Evolutionary conservation across 1,140 invertebrate species (phyloP).

Genomic region (Steinernema khuongi): DNA sequence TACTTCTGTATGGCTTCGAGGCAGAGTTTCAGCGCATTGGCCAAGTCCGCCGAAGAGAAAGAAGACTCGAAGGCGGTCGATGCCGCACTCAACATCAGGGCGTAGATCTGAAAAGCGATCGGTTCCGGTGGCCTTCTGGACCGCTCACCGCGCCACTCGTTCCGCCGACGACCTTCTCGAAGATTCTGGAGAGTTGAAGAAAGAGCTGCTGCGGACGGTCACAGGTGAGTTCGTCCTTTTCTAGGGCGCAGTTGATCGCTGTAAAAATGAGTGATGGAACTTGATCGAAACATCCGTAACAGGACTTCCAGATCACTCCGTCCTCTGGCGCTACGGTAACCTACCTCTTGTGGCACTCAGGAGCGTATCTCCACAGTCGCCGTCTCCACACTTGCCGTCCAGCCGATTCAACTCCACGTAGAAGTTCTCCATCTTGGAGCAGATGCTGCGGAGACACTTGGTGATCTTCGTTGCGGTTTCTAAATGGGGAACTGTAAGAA

Average conservation of each 20-base stretch:
- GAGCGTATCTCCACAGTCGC: conserved; percentile 74
- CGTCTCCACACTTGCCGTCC: conserved; percentile 73
- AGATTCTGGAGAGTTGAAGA: conserved; percentile 50
- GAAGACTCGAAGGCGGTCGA: conserved; percentile 25
- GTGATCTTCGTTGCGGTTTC: conserved; percentile 1
- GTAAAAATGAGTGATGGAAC: no score
- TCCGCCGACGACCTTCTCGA: conserved; percentile 59
- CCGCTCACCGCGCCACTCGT: conserved; percentile 59
- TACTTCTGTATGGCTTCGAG: conserved; percentile 68
- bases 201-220: conserved; percentile 38
- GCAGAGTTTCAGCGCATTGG: conserved; percentile 55
- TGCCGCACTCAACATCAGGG: conserved; percentile 41
- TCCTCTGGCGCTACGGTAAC: conserved; percentile 58
- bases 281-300: conserved; percentile 20
- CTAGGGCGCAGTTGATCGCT: neutral
- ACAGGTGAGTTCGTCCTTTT: neutral
- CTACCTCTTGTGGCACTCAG: conserved; percentile 65
- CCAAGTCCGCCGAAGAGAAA: conserved; percentile 9
- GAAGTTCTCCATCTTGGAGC: conserved; percentile 62
- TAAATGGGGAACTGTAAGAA: conserved; percentile 39
- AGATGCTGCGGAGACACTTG: conserved; percentile 9
- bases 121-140: neutral
- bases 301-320: conserved; percentile 5
- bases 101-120: conserved; percentile 37
- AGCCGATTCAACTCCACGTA: conserved; percentile 68